A percentile compares a stretch with the other conserved stretches of the same genome.
Evolutionary conservation across 2,888 invertebrate genomes (phyloP).

Genomic region (Eupithecia abbreviata): DNA sequence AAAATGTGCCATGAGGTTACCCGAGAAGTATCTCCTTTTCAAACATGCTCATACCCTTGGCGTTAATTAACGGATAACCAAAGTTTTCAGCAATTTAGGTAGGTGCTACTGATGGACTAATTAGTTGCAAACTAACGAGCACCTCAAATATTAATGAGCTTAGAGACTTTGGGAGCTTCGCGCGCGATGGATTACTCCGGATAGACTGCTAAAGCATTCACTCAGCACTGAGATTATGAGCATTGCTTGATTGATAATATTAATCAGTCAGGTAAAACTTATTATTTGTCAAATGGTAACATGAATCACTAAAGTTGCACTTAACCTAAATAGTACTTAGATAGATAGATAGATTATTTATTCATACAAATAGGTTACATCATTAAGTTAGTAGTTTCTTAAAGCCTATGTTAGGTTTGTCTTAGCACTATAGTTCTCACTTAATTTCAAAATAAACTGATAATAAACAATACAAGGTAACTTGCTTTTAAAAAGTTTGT

Average conservation of each 20-base stretch:
- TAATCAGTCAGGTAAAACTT: background rate
- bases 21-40: background rate
- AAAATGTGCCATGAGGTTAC: background rate
- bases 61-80: constrained; percentile 44
- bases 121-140: constrained; percentile 53
- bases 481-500: too few species aligned
- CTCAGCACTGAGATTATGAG: constrained; percentile 1
- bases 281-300: background rate
- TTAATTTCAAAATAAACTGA: too few species aligned
- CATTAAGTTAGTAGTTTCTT: too few species aligned
- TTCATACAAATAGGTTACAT: too few species aligned
- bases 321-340: too few species aligned
- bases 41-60: constrained; percentile 8
- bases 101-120: constrained; percentile 50
- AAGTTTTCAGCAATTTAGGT: constrained; percentile 51
- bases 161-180: constrained; percentile 35
- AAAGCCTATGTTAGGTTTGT: too few species aligned
- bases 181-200: constrained; percentile 32
- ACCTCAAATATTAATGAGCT: constrained; percentile 54
- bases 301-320: too few species aligned
- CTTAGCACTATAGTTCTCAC: too few species aligned
- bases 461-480: too few species aligned
- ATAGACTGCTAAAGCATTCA: constrained; percentile 1
- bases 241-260: background rate
- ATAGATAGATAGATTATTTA: too few species aligned